Evolutionary conservation across 2,888 invertebrate genomes (phyloP), one percentile per base, ranked within the genome.

Genomic region (Melanostoma mellinum): DNA sequence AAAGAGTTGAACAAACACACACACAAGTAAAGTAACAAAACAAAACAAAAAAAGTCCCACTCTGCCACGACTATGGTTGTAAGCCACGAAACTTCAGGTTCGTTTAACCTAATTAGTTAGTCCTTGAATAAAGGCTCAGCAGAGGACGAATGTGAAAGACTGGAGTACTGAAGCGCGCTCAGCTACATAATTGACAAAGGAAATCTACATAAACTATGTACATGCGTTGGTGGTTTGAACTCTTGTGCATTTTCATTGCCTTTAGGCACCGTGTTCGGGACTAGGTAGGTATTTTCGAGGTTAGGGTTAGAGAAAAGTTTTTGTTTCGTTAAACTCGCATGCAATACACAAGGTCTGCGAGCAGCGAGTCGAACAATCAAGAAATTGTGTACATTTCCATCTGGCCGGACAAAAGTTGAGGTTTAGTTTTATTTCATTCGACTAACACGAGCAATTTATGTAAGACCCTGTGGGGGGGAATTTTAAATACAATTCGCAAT

Each of bases 51-150:
- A 61, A 61, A 63, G 50, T 36, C 33, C 36, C 55, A 35, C 60
- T 35, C 35, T 2, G 44, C 6, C 8, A 9, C 42, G n/a, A 20
- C 32, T 42, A 20, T 42, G 40, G 8, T 32, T 36, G 20, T 65
- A 76, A 72, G 73, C 73, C 77, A 73, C 52, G 46, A 32, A 61
- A 63, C 53, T 82, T 78, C 69, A 60, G 74, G 69, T 79, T 84
- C 74, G 79, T 75, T 84, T 84, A 84, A 84, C 79, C 84, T 84
- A 84, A 84, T 84, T 84, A 84, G 79, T 65, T 69, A 75, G 79
- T 75, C 84, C 79, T 79, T 84, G 74, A 71, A 79, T 74, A 75
- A 60, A 74, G 67, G 67, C 50, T 80, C 72, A 46, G 60, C 40
- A 20, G 61, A 61, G 46, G 56, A 74, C 48, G 76, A 32, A 32